These are phyloP conservation scores for Agrotis clavis DNA, from an alignment of 2,888 invertebrate genomes.

Conservation along the genomic window DNA sequence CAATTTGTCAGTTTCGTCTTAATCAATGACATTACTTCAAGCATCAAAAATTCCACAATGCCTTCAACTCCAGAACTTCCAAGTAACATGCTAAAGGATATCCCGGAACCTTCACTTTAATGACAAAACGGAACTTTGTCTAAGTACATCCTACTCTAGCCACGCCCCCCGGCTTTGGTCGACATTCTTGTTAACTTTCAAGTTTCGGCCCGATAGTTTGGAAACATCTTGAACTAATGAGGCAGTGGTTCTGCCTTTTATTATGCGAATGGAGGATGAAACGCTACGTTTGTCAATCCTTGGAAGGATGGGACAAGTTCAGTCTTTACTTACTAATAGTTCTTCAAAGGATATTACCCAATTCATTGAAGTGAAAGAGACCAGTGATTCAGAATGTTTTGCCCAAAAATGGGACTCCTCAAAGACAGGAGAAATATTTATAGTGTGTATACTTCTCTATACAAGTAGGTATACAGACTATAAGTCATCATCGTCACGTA, in stretches of 20 bases:
- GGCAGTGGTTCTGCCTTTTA: constrained; percentile 69
- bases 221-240: constrained; percentile 76
- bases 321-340: constrained; percentile 23
- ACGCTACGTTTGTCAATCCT: constrained; percentile 44
- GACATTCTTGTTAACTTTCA: constrained; percentile 69
- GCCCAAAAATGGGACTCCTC: constrained; percentile 30
- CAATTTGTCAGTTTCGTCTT: no score
- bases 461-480: no score
- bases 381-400: constrained; percentile 48
- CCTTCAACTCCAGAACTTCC: constrained; percentile 33
- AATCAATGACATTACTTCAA: neutral
- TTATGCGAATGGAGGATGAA: constrained; percentile 57
- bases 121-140: constrained; percentile 65
- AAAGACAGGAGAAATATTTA: constrained; percentile 32
- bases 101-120: constrained; percentile 63
- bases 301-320: constrained; percentile 25
- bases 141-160: constrained; percentile 54
- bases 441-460: neutral
- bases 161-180: constrained; percentile 65
- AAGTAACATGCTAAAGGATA: constrained; percentile 55
- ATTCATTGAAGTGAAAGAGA: constrained; percentile 45
- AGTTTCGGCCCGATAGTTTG: constrained; percentile 69
- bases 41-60: constrained; percentile 29
- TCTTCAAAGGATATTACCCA: constrained; percentile 51
- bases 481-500: no score